A percentile compares a stretch with the other conserved stretches of the same genome.
Conservation (phyloP, 2,888 invertebrate species). For the Andrena bicolor region DNA sequence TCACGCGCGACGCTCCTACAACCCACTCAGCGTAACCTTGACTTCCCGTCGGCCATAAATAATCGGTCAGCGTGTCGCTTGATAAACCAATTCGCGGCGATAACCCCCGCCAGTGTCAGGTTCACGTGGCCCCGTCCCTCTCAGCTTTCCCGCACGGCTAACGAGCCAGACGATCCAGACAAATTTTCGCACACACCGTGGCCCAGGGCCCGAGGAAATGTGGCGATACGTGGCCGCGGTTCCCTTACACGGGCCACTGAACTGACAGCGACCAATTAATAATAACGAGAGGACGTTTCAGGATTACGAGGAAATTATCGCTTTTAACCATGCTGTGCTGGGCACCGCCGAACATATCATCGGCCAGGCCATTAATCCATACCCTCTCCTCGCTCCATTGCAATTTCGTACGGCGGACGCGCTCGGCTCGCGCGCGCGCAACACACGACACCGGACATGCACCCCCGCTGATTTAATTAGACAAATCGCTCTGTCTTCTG, state of each 20-base stretch:
- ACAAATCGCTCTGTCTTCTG: slow-evolving; percentile 67
- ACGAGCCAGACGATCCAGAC: slow-evolving; percentile 59
- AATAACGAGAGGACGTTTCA: slow-evolving; percentile 80
- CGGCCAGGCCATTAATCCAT: slow-evolving; percentile 72
- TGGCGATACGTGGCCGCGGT: slow-evolving; percentile 41
- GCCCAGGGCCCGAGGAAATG: slow-evolving; percentile 42
- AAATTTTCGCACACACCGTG: slow-evolving; percentile 42
- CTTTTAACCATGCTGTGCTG: slow-evolving; percentile 72
- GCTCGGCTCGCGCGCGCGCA: slow-evolving; percentile 30
- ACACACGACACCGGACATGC: slow-evolving; percentile 38
- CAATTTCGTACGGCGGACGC: slow-evolving; percentile 62
- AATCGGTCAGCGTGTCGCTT: slow-evolving; percentile 57
- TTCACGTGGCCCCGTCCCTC: slow-evolving; percentile 32
- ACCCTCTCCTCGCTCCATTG: slow-evolving; percentile 66
- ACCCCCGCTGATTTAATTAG: slow-evolving; percentile 67
- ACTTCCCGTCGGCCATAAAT: slow-evolving; percentile 46
- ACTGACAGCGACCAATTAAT: slow-evolving; percentile 78
- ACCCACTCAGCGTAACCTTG: slow-evolving; percentile 49
- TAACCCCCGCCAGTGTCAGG: slow-evolving; percentile 22
- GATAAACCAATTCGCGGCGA: slow-evolving; percentile 55
- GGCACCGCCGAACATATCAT: slow-evolving; percentile 67
- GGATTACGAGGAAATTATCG: slow-evolving; percentile 81
- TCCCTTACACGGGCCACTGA: slow-evolving; percentile 60
- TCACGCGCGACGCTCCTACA: neutral
- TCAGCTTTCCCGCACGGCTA: slow-evolving; percentile 48